Evolutionary conservation across 1,140 invertebrate species (phyloP), one percentile per base, ranked within the genome.

Genomic region (Pygmarrhopalites habei): DNA sequence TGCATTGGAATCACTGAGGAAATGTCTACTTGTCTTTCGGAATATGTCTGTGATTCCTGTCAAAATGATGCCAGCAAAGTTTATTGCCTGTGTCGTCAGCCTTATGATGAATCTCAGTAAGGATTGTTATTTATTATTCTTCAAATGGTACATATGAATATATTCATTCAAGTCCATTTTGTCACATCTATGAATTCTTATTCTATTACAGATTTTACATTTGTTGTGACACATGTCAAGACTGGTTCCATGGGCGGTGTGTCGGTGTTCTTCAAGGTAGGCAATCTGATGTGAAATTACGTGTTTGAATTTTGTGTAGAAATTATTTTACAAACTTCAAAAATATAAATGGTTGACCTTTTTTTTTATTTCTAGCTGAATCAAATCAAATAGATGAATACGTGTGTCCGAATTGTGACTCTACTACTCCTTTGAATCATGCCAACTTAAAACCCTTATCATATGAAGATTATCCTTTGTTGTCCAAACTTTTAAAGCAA

Each of bases 201-300:
- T 52, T 60, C 60, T 71, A 61, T 69, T 77, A 26, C 69, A 89
- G 88, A 73, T 92, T 95, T 82, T 95, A 94, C 75, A 97, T 99
- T 72, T 95, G 92, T 72, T 99, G 96, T 78, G 95, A 99, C 76
- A 85, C 87, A 55, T 99, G 96, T 78, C 91, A 98, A 76, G 93
- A 97, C 77, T 99, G 96, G 96, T 98, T 98, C 78, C 96, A 99
- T 76, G 95, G 95, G 3, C 81, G 90, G 56, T 99, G 96, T 77
- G 94, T 99, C 10, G 95, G 94, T 14, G 93, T 98, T 72, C 78
- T 96, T 30, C n/a, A n/a, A n/a, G n/a, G n/a, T n/a, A n/a, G n/a
- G n/a, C n/a, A n/a, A n/a, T n/a, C n/a, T n/a, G n/a, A n/a, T n/a
- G n/a, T n/a, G n/a, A n/a, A n/a, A n/a, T n/a, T n/a, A n/a, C n/a